These are phyloP conservation scores for Drosophila hydei DNA, from an alignment of 1,140 invertebrate species.

Conservation along the genomic window DNA sequence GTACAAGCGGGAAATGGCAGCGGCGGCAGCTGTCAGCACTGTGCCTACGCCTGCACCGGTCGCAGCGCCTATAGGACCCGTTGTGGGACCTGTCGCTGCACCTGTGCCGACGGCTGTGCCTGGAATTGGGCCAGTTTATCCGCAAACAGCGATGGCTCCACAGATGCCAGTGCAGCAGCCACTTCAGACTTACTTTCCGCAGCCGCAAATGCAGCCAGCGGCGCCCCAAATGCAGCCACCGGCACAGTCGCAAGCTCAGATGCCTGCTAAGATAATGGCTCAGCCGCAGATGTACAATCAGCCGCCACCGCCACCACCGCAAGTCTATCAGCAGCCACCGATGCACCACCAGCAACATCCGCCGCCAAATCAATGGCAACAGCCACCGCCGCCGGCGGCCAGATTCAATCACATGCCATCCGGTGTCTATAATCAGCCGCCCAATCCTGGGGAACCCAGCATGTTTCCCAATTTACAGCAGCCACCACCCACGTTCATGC, in stretches of 20 bases:
- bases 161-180: constrained; percentile 22
- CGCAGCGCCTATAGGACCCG: constrained; percentile 8
- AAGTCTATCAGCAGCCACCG: constrained; percentile 51
- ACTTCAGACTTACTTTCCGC: constrained; percentile 43
- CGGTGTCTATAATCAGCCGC: constrained; percentile 22
- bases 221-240: constrained; percentile 7
- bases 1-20: constrained; percentile 83
- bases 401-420: constrained; percentile 41
- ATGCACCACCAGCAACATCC: constrained; percentile 25
- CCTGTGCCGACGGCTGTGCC: constrained; percentile 26
- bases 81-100: constrained; percentile 11
- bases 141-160: constrained; percentile 24
- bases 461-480: constrained; percentile 65
- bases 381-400: constrained; percentile 10
- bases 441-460: neutral
- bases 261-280: constrained; percentile 64
- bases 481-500: constrained; percentile 49
- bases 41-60: constrained; percentile 15
- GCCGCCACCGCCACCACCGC: constrained; percentile 85
- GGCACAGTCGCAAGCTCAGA: constrained; percentile 4
- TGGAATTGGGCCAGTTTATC: constrained; percentile 38
- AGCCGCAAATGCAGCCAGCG: constrained; percentile 48
- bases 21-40: constrained; percentile 44
- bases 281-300: constrained; percentile 77
- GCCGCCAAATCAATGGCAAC: constrained; percentile 26